Evolutionary conservation across 37 sponge, comb jelly and placozoan species (phyloP).

Genomic region (Chondrilla cf. caribensis): DNA sequence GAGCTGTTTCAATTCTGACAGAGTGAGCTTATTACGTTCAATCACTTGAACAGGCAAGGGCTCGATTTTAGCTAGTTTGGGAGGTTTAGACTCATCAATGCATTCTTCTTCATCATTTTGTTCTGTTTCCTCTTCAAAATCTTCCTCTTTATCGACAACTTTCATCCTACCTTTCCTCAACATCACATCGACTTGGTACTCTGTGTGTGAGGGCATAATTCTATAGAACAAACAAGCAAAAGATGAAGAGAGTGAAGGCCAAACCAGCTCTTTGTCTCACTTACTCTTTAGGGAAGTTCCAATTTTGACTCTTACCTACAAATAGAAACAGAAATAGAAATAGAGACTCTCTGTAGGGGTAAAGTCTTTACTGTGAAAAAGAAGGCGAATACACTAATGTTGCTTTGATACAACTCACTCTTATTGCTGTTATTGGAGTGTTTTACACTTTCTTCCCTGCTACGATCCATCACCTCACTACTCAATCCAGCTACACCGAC

Average conservation of each 20-base stretch:
- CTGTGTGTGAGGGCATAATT: constrained; percentile 14
- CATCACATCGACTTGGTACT: not conserved
- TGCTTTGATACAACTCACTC: too few relatives aligned
- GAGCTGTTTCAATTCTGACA: constrained; percentile 48
- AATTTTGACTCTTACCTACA: not conserved
- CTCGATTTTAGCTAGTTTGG: not conserved
- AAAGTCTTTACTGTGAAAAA: not conserved
- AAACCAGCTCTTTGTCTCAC: not conserved
- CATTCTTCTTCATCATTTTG: not conserved
- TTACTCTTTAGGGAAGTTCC: constrained; percentile 26
- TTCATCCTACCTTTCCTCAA: not conserved
- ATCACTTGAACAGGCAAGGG: constrained; percentile 59
- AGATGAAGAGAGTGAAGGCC: not conserved
- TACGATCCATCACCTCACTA: too few relatives aligned
- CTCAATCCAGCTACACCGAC: too few relatives aligned
- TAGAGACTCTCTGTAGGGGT: not conserved
- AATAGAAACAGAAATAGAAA: too few relatives aligned
- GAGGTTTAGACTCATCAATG: not conserved
- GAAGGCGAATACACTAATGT: too few relatives aligned
- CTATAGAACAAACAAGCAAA: not conserved
- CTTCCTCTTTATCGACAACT: not conserved
- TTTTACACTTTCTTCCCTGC: too few relatives aligned
- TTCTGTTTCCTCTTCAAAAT: not conserved
- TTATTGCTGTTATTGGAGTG: constrained; percentile 29
- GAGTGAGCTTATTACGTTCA: constrained; percentile 51